A percentile compares a stretch with the other conserved stretches of the same genome.
Conservation (phyloP, 2,888 invertebrate genomes). For the Papilio elwesi region DNA sequence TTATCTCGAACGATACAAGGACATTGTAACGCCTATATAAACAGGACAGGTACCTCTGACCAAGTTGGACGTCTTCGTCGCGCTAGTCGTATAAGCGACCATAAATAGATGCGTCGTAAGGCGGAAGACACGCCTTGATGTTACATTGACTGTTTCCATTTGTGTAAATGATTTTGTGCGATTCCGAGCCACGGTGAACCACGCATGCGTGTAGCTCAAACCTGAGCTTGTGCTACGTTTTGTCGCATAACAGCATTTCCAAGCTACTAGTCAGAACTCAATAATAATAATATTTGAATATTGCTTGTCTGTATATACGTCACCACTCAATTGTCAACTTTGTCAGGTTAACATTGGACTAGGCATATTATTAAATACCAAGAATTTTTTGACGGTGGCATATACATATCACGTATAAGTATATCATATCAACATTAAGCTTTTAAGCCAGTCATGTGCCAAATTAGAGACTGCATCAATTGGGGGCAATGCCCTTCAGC, state of each 20-base stretch:
- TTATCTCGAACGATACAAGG: conserved; percentile 17
- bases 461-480: no score
- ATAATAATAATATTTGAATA: no score
- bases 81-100: conserved; percentile 28
- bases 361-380: no score
- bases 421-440: no score
- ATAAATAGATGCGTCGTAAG: conserved; percentile 38
- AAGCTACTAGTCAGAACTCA: not conserved
- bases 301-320: no score
- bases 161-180: conserved; percentile 36
- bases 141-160: conserved; percentile 39
- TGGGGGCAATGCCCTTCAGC: no score
- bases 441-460: no score
- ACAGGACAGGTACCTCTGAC: conserved; percentile 35
- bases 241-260: conserved; percentile 25
- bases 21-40: conserved; percentile 30
- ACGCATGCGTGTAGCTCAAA: conserved; percentile 24
- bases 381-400: no score
- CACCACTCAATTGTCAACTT: no score
- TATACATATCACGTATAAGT: no score
- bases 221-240: conserved; percentile 17
- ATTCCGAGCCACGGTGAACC: conserved; percentile 11
- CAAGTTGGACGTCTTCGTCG: conserved; percentile 33
- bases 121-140: conserved; percentile 37
- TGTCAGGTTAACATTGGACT: no score